phyloP scores from a whole-genome alignment of 1,140 invertebrate genomes.

The Zaprionus capensis region DNA sequence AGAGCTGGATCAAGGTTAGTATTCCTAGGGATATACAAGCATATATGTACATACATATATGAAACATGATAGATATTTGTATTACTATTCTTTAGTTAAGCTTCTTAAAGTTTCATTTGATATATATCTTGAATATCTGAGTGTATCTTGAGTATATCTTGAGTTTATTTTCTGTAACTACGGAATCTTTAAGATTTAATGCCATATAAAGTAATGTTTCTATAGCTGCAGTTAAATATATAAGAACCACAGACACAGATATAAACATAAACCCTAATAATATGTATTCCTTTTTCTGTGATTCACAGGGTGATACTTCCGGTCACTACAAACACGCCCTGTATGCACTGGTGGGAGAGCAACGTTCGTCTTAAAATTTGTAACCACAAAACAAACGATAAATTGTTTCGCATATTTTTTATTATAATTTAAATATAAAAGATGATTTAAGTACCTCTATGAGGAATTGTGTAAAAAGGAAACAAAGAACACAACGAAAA shows the following conservation, averaged over 20 bases:
- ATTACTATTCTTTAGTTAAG: too few species aligned
- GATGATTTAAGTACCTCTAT: conserved; percentile 4
- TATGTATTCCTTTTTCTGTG: neutral
- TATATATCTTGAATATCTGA: too few species aligned
- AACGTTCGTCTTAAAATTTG: conserved; percentile 78
- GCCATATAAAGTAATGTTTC: too few species aligned
- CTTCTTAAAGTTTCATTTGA: too few species aligned
- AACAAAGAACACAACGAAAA: neutral
- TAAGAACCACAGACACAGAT: neutral
- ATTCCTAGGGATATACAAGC: too few species aligned
- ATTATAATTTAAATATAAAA: conserved; percentile 9
- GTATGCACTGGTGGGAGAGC: conserved; percentile 79
- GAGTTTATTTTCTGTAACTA: too few species aligned
- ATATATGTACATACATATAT: too few species aligned
- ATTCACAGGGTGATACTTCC: conserved; percentile 77
- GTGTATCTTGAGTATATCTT: too few species aligned
- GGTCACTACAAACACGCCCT: conserved; percentile 84
- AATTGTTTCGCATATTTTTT: conserved; percentile 36
- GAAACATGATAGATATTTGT: neutral
- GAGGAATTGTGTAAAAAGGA: conserved; percentile 19
- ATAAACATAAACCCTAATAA: neutral
- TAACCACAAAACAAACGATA: conserved; percentile 12
- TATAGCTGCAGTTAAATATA: too few species aligned
- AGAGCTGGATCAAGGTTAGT: conserved; percentile 91
- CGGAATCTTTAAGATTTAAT: too few species aligned